Conservation (phyloP, 2,888 invertebrate species). For the Lottia gigantea region DNA sequence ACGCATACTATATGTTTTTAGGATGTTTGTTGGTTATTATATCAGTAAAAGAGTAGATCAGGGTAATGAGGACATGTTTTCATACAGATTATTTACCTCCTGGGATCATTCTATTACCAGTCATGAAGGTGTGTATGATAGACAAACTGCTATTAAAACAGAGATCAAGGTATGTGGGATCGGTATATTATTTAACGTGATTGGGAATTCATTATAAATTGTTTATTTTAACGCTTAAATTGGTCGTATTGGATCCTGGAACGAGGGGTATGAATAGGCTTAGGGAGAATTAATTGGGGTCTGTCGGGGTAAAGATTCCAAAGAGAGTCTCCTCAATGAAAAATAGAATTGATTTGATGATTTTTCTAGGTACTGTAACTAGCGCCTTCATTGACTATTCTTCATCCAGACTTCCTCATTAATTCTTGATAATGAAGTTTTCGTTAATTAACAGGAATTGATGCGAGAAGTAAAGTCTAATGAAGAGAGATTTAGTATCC, state of each 20-base stretch:
- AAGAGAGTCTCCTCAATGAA: too few species aligned
- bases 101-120: slow-evolving; percentile 49
- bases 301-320: too few species aligned
- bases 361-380: too few species aligned
- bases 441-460: slow-evolving; percentile 32
- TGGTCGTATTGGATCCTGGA: too few species aligned
- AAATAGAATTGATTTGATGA: too few species aligned
- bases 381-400: too few species aligned
- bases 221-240: too few species aligned
- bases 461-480: slow-evolving; percentile 38
- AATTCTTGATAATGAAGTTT: neutral
- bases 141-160: slow-evolving; percentile 41
- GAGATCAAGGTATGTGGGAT: slow-evolving; percentile 39
- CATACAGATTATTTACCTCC: slow-evolving; percentile 41
- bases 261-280: too few species aligned
- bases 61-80: slow-evolving; percentile 46
- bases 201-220: too few species aligned
- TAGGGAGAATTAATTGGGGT: too few species aligned
- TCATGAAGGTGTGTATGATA: slow-evolving; percentile 40
- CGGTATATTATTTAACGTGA: too few species aligned
- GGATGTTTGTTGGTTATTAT: slow-evolving; percentile 50
- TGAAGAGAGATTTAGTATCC: neutral
- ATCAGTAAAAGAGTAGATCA: slow-evolving; percentile 40
- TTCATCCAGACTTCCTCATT: too few species aligned
- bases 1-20: slow-evolving; percentile 22